Evolutionary conservation across 2,113 vertebrate species (phyloP), one percentile per base, ranked within the genome.

Genomic region (Aleadryas rufinucha): DNA sequence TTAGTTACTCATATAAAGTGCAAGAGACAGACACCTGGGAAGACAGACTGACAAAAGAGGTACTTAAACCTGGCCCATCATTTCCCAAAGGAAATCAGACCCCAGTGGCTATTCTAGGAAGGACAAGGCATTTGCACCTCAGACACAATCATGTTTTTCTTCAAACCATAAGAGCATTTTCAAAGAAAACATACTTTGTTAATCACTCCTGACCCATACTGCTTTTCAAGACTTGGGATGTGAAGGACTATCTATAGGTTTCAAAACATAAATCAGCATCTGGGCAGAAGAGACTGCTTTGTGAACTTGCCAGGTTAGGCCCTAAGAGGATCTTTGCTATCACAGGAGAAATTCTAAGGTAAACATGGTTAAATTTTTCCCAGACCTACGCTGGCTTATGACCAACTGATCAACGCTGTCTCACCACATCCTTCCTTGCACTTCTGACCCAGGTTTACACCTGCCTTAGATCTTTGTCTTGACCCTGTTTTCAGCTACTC

Each of bases 351-450:
- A 59, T 53, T 71, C 33, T 31, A 68, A 30, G 17, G 13, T 31
- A 68, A 66, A 18, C 8, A 61, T 4, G 7, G 42, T 26, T 59
- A 54, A 41, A 8, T 59, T 88, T 79, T 83, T 54, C 44, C 22
- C 39, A 83, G 20, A 45, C 3, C 9, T 35, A 12, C 4, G 8
- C 20, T 79, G 31, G 20, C 17, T 86, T 24, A 28, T 28, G 8
- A 39, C 45, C 37, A 61, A 37, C 44, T 63, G 6, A 33, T 68
- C 17, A 24, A 50, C 1, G 0, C 24, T 79, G 26, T 45, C 26
- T 83, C 39, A 41, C 13, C 0, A 0, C 13, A 74, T 8, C 12
- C 8, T 57, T n/a, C n/a, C 33, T 63, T 54, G 16, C 5, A 50
- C 27, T 72, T 88, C 42, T 75, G 52, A 78, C 15, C 9, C 37